Evolutionary conservation across 2,888 invertebrate species (phyloP).

Genomic region (Syrista parreyssii): DNA sequence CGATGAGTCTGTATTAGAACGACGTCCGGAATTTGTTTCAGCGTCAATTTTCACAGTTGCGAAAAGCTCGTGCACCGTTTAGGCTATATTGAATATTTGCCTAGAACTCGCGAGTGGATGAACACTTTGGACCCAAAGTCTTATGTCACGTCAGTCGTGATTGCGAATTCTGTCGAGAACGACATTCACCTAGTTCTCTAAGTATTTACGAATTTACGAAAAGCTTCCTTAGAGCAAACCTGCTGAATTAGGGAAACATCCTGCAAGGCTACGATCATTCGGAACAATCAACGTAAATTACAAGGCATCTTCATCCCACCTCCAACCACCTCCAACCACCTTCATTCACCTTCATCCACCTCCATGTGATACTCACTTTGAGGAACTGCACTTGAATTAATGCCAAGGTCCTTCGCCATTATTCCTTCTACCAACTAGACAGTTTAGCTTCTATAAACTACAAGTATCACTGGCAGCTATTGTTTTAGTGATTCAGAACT

Average conservation of each 20-base stretch:
- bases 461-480: neutral
- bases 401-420: constrained; percentile 5
- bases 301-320: constrained; percentile 17
- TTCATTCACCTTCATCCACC: neutral
- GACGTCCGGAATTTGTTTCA: neutral
- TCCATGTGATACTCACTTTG: neutral
- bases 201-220: neutral
- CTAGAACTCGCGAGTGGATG: neutral
- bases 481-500: neutral
- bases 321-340: neutral
- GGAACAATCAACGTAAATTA: constrained; percentile 33
- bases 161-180: neutral
- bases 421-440: constrained; percentile 3
- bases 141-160: neutral
- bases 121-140: neutral
- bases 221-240: neutral
- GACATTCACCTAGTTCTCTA: neutral
- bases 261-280: neutral
- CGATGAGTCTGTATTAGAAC: neutral
- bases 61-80: neutral
- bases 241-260: neutral
- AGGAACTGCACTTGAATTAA: constrained; percentile 12
- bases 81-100: neutral
- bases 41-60: neutral
- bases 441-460: constrained; percentile 5